Evolutionary conservation across 2,797 vertebrate species (phyloP), one percentile per base, ranked within the genome.

Genomic region (Phaenicophaeus curvirostris): DNA sequence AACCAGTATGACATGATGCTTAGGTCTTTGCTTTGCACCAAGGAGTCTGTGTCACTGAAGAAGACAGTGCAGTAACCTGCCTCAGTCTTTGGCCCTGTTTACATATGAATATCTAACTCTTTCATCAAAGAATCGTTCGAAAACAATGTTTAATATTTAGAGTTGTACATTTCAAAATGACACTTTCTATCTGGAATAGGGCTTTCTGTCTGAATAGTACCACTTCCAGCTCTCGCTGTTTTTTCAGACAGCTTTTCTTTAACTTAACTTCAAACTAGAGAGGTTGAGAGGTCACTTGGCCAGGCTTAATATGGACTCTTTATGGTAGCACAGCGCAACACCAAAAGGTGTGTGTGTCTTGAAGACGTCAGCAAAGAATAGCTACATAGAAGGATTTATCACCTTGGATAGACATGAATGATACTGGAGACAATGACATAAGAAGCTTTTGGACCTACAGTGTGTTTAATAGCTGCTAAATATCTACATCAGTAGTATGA

Each of bases 1-100:
- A 0, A 7, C 27, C 11, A 0, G 2, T 18, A 2, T 17, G 42
- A 20, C 0, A 0, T 6, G 18, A 4, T 44, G 54, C 17, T 44
- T 90, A 71, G 57, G 53, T 63, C 17, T 28, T 61, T 77, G 42
- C 54, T 39, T 23, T 55, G 62, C 59, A 37, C 15, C 14, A 13
- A 74, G 17, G 69, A 33, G 4, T 41, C 75, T 30, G 11, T n/a
- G 50, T 8, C 14, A 1, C 58, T 58, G 50, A 59, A 53, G 55
- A 21, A 10, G 37, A 15, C 7, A 9, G 30, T 21, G 39, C 48
- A 59, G 42, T 31, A 30, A 62, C 42, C 39, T 84, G 35, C 15
- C 54, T 51, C 18, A 5, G 31, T 28, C 61, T 66, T 50, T 63
- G 72, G 17, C 50, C 13, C 15, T 69, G 4, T 41, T 83, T 23